Evolutionary conservation across 2,113 vertebrate genomes (phyloP).

Genomic region (Psilopogon haemacephalus): DNA sequence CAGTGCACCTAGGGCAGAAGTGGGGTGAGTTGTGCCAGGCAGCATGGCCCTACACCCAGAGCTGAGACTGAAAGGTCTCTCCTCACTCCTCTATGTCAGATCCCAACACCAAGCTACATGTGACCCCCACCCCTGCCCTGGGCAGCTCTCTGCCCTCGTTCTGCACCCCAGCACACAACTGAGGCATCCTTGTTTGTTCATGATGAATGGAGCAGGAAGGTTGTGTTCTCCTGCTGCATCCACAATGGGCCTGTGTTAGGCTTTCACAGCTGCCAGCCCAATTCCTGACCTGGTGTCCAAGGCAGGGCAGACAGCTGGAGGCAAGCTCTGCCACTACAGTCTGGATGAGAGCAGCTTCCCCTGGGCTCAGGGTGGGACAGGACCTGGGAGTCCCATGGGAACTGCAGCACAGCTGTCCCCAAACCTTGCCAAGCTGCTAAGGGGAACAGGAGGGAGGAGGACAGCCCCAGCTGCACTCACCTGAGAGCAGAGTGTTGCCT

Average conservation of each 20-base stretch:
- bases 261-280: background rate
- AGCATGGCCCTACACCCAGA: background rate
- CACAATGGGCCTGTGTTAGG: background rate
- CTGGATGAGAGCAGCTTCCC: background rate
- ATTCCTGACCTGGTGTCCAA: background rate
- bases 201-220: rapidly evolving
- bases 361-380: background rate
- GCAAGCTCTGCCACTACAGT: background rate
- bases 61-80: background rate
- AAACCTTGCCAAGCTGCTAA: background rate
- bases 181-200: rapidly evolving
- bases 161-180: background rate
- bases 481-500: constrained; percentile 97
- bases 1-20: constrained; percentile 87
- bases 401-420: background rate
- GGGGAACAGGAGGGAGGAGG: background rate
- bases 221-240: background rate
- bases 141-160: background rate
- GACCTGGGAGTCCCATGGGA: background rate
- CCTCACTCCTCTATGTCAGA: background rate
- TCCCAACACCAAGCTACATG: background rate
- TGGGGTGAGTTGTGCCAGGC: background rate
- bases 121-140: background rate
- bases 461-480: constrained; percentile 57
- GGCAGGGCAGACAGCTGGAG: background rate